A percentile compares a stretch with the other conserved stretches of the same genome.
These are phyloP conservation scores for Muricea muricata DNA, from an alignment of 92 coral and sea anemone species.

Conservation along the genomic window DNA sequence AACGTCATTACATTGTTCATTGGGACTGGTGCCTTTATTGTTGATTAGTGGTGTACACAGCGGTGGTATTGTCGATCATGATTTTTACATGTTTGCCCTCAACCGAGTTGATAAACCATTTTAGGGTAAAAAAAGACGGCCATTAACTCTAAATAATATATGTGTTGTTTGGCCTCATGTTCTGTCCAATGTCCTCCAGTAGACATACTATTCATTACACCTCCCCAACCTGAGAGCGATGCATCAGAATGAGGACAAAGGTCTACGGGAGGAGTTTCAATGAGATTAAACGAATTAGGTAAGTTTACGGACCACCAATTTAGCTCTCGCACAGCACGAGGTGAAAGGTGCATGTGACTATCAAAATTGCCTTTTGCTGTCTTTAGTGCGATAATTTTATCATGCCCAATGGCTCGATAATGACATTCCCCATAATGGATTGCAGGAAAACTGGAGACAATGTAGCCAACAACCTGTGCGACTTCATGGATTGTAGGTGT, in stretches of 20 bases:
- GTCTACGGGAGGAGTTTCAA: too few species aligned
- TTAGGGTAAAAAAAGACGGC: too few species aligned
- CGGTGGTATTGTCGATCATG: too few species aligned
- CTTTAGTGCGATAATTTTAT: neutral
- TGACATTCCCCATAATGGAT: neutral
- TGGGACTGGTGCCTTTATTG: neutral
- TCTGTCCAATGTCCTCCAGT: neutral
- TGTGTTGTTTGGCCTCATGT: neutral
- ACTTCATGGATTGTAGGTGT: neutral
- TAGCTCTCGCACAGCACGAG: too few species aligned
- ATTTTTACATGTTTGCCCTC: too few species aligned
- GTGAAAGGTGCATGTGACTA: too few species aligned
- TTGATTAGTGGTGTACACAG: neutral
- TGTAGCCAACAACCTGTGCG: neutral
- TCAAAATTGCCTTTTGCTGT: conserved; percentile 6
- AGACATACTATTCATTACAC: neutral
- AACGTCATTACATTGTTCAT: neutral
- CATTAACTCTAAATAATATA: too few species aligned
- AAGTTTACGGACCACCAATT: too few species aligned
- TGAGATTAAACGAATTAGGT: too few species aligned
- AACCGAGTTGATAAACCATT: too few species aligned
- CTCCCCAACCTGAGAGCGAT: neutral
- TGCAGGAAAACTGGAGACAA: conserved; percentile 15
- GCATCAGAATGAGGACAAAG: too few species aligned
- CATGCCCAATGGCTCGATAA: conserved; percentile 2